These are phyloP conservation scores for Euura saliciscinereae DNA, from an alignment of 1,140 invertebrate genomes.

Conservation along the genomic window DNA sequence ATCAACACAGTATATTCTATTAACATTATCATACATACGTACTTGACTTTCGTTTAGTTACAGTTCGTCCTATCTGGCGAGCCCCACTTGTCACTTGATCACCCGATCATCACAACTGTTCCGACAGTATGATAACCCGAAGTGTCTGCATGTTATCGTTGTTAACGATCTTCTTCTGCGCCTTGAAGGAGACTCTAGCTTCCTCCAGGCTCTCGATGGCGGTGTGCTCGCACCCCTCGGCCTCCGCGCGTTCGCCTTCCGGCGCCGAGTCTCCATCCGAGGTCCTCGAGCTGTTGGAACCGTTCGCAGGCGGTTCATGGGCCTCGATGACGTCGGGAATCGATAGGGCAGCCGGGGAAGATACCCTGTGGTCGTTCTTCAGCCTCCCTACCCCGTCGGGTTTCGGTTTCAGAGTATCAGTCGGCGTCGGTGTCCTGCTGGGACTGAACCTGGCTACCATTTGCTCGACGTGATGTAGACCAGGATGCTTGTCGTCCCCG, in stretches of 20 bases:
- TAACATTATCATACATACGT: too few species aligned
- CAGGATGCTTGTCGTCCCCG: neutral
- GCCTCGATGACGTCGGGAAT: slow-evolving; percentile 49
- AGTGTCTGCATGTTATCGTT: slow-evolving; percentile 56
- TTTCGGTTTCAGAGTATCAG: slow-evolving; percentile 12
- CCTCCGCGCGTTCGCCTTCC: slow-evolving; percentile 52
- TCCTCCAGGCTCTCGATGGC: slow-evolving; percentile 44
- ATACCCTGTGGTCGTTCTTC: slow-evolving; percentile 22
- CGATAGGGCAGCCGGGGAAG: slow-evolving; percentile 23
- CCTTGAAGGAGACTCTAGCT: slow-evolving; percentile 42
- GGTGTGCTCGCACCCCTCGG: slow-evolving; percentile 55
- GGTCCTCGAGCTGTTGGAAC: neutral
- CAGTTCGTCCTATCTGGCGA: too few species aligned
- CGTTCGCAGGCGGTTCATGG: slow-evolving; percentile 25
- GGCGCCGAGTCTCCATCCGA: slow-evolving; percentile 23
- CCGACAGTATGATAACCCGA: slow-evolving; percentile 57
- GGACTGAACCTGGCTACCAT: slow-evolving; percentile 23
- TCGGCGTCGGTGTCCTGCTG: slow-evolving; percentile 19
- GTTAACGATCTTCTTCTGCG: slow-evolving; percentile 43
- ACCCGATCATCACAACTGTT: slow-evolving; percentile 50
- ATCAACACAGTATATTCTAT: too few species aligned
- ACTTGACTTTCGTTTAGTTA: too few species aligned
- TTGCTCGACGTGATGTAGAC: neutral
- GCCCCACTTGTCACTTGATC: neutral
- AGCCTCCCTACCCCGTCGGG: slow-evolving; percentile 32